These are phyloP conservation scores for Mactra quadrangularis DNA, from an alignment of 1,140 invertebrate species.

Conservation along the genomic window DNA sequence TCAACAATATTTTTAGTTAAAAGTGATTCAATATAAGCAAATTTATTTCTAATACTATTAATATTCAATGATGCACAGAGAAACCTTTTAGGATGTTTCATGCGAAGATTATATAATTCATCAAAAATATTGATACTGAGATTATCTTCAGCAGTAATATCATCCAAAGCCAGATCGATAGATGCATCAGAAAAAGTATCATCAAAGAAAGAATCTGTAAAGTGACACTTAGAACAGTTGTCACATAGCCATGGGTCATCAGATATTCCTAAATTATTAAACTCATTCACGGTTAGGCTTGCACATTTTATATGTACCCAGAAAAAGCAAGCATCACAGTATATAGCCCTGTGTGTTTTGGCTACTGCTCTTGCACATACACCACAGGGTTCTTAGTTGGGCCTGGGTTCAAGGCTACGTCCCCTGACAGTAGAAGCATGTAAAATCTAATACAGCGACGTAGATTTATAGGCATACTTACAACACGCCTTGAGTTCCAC, in stretches of 20 bases:
- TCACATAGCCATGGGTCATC: not conserved
- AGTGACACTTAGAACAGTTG: not conserved
- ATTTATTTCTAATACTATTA: slow-evolving; percentile 31
- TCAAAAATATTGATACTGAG: not conserved
- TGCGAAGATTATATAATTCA: not conserved
- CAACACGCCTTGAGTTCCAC: no score
- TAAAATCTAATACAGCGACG: no score
- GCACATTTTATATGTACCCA: slow-evolving; percentile 48
- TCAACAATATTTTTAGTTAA: slow-evolving; percentile 16
- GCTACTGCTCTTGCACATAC: slow-evolving; percentile 6
- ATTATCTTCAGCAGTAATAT: not conserved
- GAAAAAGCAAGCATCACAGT: slow-evolving; percentile 10
- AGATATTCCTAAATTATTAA: not conserved
- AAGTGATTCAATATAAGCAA: not conserved
- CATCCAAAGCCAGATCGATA: not conserved
- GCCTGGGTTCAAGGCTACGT: slow-evolving; percentile 36
- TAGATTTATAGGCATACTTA: no score
- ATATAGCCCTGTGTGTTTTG: slow-evolving; percentile 18
- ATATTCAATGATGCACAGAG: slow-evolving; percentile 24
- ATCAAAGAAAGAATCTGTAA: slow-evolving; percentile 11
- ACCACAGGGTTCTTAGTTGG: slow-evolving; percentile 31
- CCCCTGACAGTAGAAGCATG: not conserved
- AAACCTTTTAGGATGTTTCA: slow-evolving; percentile 6
- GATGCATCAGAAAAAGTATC: not conserved
- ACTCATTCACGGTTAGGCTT: not conserved